Conservation (phyloP, 2,888 invertebrate genomes). For the Netelia inedita region DNA sequence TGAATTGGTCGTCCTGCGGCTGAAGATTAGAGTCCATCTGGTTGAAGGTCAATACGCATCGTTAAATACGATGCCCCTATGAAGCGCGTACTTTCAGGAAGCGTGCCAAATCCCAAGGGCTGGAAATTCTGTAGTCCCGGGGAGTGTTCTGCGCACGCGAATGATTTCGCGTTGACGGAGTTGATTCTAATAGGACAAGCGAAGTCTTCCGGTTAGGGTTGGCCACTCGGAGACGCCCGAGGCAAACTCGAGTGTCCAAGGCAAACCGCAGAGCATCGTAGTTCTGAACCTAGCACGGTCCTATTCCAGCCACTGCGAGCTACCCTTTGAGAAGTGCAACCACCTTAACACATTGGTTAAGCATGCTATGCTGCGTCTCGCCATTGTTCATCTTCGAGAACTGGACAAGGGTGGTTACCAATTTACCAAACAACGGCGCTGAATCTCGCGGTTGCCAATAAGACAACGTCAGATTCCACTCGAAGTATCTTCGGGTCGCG, state of each 20-base stretch:
- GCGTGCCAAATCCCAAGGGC: neutral
- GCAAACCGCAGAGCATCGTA: slow-evolving; percentile 47
- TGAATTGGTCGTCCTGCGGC: neutral
- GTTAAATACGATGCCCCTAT: slow-evolving; percentile 5
- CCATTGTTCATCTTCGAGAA: slow-evolving; percentile 37
- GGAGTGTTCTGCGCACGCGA: slow-evolving; percentile 27
- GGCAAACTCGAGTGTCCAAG: slow-evolving; percentile 45
- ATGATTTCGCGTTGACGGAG: slow-evolving; percentile 37
- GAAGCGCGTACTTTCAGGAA: neutral
- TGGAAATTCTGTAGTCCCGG: slow-evolving; percentile 9
- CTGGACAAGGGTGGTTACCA: slow-evolving; percentile 40
- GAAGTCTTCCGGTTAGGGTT: slow-evolving; percentile 54
- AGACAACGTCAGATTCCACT: slow-evolving; percentile 36
- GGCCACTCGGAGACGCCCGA: slow-evolving; percentile 45
- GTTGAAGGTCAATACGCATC: slow-evolving; percentile 17
- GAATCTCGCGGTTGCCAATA: slow-evolving; percentile 39
- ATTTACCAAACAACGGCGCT: slow-evolving; percentile 26
- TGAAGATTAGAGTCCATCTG: neutral
- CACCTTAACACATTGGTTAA: slow-evolving; percentile 13
- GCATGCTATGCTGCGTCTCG: neutral
- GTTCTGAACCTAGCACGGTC: slow-evolving; percentile 31
- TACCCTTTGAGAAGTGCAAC: slow-evolving; percentile 48
- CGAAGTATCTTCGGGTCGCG: slow-evolving; percentile 5
- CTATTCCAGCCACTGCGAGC: slow-evolving; percentile 24
- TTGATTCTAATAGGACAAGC: slow-evolving; percentile 55